Percentiles rank a stretch among this genome's conserved stretches.
Conservation (phyloP, 2,888 invertebrate species). For the Sepioteuthis lessoniana region DNA sequence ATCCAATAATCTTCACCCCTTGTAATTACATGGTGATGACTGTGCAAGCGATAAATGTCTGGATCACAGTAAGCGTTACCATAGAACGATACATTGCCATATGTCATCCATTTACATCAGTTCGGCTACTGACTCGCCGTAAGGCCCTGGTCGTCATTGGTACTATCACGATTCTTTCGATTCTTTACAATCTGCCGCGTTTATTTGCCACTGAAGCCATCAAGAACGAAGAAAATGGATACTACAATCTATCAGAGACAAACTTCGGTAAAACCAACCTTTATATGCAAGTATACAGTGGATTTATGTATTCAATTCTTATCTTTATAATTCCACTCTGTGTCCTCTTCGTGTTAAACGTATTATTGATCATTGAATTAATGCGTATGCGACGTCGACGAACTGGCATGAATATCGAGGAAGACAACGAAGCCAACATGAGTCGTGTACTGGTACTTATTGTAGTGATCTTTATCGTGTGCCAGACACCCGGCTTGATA, state of each 20-base stretch:
- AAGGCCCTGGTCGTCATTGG: constrained; percentile 65
- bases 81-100: constrained; percentile 72
- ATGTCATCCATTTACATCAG: constrained; percentile 70
- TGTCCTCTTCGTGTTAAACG: constrained; percentile 65
- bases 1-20: constrained; percentile 67
- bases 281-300: constrained; percentile 62
- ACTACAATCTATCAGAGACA: constrained; percentile 60
- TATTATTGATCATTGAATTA: constrained; percentile 66
- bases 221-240: constrained; percentile 45
- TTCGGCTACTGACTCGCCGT: constrained; percentile 63
- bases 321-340: constrained; percentile 66
- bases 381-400: constrained; percentile 68
- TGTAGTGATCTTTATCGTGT: constrained; percentile 73
- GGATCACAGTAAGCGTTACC: constrained; percentile 71
- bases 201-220: constrained; percentile 60
- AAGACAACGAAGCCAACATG: constrained; percentile 70
- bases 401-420: constrained; percentile 64
- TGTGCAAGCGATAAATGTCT: constrained; percentile 70
- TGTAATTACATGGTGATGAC: constrained; percentile 68
- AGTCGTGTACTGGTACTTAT: constrained; percentile 70
- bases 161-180: constrained; percentile 59
- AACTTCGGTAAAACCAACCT: constrained; percentile 59
- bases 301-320: constrained; percentile 63
- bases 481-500: constrained; percentile 71
- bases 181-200: constrained; percentile 69